Conservation (phyloP, 2,888 invertebrate genomes). For the Netelia virgata region DNA sequence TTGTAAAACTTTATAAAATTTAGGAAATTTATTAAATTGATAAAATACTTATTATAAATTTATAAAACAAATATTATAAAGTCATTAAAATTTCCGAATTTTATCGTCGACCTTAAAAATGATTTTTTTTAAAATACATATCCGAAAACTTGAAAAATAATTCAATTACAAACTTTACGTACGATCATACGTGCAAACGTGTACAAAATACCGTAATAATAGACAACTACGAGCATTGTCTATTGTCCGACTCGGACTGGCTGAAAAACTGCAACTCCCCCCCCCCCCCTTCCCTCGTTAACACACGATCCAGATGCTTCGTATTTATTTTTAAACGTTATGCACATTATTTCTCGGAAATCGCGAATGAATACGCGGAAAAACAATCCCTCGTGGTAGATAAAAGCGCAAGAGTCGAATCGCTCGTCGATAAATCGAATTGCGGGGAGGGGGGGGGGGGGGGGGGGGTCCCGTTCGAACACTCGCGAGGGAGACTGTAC, state of each 20-base stretch:
- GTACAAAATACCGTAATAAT: too few species aligned
- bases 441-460: constrained; percentile 4
- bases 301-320: constrained; percentile 45
- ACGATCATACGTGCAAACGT: too few species aligned
- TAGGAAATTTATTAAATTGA: neutral
- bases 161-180: too few species aligned
- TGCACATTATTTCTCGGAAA: constrained; percentile 40
- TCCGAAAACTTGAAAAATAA: too few species aligned
- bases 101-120: too few species aligned
- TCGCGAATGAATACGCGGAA: constrained; percentile 29
- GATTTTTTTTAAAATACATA: too few species aligned
- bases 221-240: constrained; percentile 29
- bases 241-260: constrained; percentile 44
- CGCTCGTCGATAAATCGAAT: constrained; percentile 47
- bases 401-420: constrained; percentile 21
- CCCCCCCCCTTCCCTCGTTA: neutral
- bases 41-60: too few species aligned
- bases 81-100: too few species aligned
- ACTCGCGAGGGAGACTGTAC: neutral
- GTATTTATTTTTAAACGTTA: constrained; percentile 9
- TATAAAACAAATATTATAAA: neutral
- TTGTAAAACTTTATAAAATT: too few species aligned
- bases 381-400: constrained; percentile 28
- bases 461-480: neutral
- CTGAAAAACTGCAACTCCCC: neutral